These are phyloP conservation scores for Nyctibius bracteatus DNA, from an alignment of 2,113 vertebrate genomes.

Conservation along the genomic window DNA sequence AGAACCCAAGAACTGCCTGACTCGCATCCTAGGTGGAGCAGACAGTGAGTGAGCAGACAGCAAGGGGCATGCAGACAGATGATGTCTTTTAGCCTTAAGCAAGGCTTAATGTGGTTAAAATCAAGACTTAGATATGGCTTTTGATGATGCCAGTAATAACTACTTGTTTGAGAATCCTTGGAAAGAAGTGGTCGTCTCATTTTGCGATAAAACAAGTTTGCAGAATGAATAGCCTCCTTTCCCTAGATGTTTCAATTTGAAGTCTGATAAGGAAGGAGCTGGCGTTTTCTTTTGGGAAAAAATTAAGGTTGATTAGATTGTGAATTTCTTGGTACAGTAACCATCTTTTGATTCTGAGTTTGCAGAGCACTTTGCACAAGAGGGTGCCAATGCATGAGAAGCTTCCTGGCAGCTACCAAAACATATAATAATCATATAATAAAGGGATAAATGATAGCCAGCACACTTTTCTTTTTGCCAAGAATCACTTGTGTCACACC, in stretches of 20 bases:
- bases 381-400: neutral
- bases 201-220: neutral
- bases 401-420: neutral
- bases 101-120: neutral
- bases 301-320: neutral
- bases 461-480: neutral
- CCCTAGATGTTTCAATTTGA: neutral
- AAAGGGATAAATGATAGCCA: neutral
- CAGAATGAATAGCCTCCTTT: neutral
- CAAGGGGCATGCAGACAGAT: neutral
- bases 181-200: neutral
- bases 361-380: neutral
- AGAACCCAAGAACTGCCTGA: conserved; percentile 26
- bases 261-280: neutral
- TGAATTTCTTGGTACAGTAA: neutral
- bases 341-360: neutral
- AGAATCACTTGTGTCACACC: neutral
- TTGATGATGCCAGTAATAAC: neutral
- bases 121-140: neutral
- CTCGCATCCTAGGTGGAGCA: conserved; percentile 18
- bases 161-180: neutral
- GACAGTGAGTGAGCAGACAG: conserved; percentile 20
- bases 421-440: too few relatives aligned
- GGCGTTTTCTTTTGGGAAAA: neutral
- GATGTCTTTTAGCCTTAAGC: neutral